A percentile compares a stretch with the other conserved stretches of the same genome.
Conservation (phyloP, 2,888 invertebrate species). For the Brachycybe producta region DNA sequence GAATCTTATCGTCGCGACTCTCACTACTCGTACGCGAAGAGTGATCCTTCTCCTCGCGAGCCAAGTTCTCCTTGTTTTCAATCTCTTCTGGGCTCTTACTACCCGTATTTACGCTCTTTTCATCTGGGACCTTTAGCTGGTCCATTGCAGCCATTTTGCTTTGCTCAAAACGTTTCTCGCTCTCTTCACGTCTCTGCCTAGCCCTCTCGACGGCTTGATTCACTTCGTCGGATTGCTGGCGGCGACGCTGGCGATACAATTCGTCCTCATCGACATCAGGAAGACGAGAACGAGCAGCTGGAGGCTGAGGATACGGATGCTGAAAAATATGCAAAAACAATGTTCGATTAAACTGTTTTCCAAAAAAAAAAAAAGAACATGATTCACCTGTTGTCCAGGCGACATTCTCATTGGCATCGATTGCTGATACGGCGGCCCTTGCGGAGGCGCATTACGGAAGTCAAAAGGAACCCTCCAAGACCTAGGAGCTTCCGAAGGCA, state of each 20-base stretch:
- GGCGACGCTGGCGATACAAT: constrained; percentile 54
- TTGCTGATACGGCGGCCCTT: constrained; percentile 27
- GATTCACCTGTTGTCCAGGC: constrained; percentile 23
- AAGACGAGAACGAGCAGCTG: constrained; percentile 20
- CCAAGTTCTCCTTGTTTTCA: constrained; percentile 18
- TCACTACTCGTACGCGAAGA: constrained; percentile 19
- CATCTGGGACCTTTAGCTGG: constrained; percentile 44
- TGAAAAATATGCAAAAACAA: no score
- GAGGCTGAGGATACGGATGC: constrained; percentile 18
- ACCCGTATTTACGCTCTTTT: constrained; percentile 7
- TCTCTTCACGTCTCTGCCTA: constrained; percentile 72
- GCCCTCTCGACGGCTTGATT: constrained; percentile 69
- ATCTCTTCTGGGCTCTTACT: constrained; percentile 23
- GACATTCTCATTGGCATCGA: constrained; percentile 27
- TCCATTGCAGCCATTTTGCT: constrained; percentile 43
- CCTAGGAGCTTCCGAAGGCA: constrained; percentile 1
- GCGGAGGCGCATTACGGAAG: constrained; percentile 23
- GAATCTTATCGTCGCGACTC: constrained; percentile 18
- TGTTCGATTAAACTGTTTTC: constrained; percentile 16
- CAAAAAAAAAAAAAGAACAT: background rate
- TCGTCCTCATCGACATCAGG: constrained; percentile 42
- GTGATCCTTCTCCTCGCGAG: constrained; percentile 18
- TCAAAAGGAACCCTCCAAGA: constrained; percentile 22
- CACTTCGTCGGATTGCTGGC: constrained; percentile 55
- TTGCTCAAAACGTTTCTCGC: constrained; percentile 53